Evolutionary conservation across 64 coral and sea anemone species (phyloP), one percentile per base, ranked within the genome.

Genomic region (Porites australiensis): DNA sequence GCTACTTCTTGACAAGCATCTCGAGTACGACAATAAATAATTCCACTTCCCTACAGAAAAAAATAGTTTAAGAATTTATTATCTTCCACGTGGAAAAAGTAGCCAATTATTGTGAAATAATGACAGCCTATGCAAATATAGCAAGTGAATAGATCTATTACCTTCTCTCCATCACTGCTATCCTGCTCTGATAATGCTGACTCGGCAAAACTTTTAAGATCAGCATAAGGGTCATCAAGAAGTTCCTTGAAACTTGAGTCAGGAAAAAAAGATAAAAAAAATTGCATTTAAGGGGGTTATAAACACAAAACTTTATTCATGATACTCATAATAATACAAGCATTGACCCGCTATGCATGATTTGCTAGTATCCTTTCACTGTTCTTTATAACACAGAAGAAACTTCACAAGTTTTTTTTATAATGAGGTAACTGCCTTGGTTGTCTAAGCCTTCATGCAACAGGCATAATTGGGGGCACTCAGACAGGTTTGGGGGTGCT

Each of bases 21-120:
- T 69, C 94, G 89, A 14, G 98, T 99, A 44, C 94, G 91, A 89
- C 98, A 99, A 57, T 99, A 99, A 18, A 99, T 92, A 89, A 99
- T 99, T 37, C 98, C 98, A 92, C 98, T 95, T 22, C 94, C 88
- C 98, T 99, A 57, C 19, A 1, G 10, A 57, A 49, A 77, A 19
- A 57, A 54, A 44, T 47, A 77, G 10, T 23, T 46, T 57, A 0
- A 62, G 53, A 10, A 55, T 15, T 10, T 14, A 15, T 57, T 51
- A 89, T 90, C 69, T 93, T 93, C 75, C 0, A 37, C 27, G 1
- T 37, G 27, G 27, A 37, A 37, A 37, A 37, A 37, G 27, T 37
- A 37, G 27, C 27, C 0, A 37, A 37, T 37, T 37, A 37, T 37
- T 37, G 27, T 0, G 27, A 37, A 37, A 37, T 37, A 37, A 19